These are phyloP conservation scores for Syngnathus acus DNA, from an alignment of 2,797 vertebrate genomes.

Conservation along the genomic window DNA sequence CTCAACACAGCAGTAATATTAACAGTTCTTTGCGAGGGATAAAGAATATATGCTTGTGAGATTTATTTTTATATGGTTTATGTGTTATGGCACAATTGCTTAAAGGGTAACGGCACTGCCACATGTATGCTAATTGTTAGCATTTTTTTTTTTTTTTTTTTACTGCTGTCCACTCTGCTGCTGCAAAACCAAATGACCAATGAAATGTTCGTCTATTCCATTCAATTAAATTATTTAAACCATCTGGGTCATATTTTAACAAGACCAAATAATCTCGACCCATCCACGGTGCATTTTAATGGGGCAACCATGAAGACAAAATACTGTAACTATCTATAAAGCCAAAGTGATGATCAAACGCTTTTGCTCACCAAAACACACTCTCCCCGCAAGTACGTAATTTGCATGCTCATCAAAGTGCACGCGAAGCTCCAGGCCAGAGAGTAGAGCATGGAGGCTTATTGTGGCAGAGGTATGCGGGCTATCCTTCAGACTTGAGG, in stretches of 20 bases:
- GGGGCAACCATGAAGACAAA: not conserved
- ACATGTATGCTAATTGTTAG: no score
- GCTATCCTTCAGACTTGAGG: constrained; percentile 22
- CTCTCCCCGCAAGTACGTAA: constrained; percentile 19
- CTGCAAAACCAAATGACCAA: no score
- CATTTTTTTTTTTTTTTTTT: no score
- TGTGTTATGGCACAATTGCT: no score
- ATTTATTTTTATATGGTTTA: no score
- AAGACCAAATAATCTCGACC: not conserved
- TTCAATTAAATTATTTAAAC: no score
- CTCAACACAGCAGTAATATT: no score
- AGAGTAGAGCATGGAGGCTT: constrained; percentile 35
- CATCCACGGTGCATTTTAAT: not conserved
- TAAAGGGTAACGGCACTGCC: no score
- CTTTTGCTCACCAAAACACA: constrained; percentile 21
- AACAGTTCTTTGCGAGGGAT: no score
- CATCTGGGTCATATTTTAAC: not conserved
- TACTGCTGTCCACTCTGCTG: no score
- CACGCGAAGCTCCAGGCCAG: constrained; percentile 46
- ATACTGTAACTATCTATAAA: not conserved
- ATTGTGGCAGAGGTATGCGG: constrained; percentile 50
- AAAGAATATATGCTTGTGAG: no score
- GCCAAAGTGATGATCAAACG: constrained; percentile 2
- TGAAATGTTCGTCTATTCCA: no score
- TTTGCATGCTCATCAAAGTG: constrained; percentile 37